Percentiles rank a stretch among this genome's conserved stretches.
Evolutionary conservation across 1,140 invertebrate genomes (phyloP).

Genomic region (Caenorhabditis latens): DNA sequence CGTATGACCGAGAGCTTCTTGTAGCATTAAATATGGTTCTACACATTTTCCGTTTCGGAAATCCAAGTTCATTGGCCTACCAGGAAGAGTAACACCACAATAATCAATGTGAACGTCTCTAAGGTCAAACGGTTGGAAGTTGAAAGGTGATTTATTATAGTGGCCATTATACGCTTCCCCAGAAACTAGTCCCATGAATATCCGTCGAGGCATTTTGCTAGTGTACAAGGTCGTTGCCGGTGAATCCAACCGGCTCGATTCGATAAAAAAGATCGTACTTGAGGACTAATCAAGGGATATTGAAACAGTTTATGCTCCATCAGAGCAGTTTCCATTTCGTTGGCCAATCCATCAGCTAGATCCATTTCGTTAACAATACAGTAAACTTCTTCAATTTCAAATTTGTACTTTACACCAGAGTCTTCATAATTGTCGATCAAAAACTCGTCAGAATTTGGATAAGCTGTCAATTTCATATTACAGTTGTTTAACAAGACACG

Average conservation of each 20-base stretch:
- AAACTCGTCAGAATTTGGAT: neutral
- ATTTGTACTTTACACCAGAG: neutral
- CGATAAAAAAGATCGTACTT: neutral
- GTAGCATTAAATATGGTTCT: neutral
- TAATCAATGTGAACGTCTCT: neutral
- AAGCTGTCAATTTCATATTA: neutral
- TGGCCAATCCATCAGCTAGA: neutral
- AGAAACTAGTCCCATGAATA: neutral
- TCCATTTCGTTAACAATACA: neutral
- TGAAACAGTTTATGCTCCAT: neutral
- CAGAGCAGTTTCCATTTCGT: neutral
- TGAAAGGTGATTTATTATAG: neutral
- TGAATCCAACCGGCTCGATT: neutral
- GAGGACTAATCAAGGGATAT: neutral
- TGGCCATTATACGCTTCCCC: neutral
- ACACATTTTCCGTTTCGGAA: neutral
- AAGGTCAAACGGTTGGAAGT: neutral
- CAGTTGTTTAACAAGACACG: neutral
- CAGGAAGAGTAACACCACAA: neutral
- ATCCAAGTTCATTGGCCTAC: neutral
- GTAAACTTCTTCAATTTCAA: neutral
- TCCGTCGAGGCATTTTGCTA: conserved; percentile 5
- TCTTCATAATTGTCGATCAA: neutral
- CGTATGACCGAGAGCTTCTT: neutral
- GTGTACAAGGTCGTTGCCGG: neutral